These are phyloP conservation scores for Alauda arvensis DNA, from an alignment of 2,797 vertebrate species.

Conservation along the genomic window DNA sequence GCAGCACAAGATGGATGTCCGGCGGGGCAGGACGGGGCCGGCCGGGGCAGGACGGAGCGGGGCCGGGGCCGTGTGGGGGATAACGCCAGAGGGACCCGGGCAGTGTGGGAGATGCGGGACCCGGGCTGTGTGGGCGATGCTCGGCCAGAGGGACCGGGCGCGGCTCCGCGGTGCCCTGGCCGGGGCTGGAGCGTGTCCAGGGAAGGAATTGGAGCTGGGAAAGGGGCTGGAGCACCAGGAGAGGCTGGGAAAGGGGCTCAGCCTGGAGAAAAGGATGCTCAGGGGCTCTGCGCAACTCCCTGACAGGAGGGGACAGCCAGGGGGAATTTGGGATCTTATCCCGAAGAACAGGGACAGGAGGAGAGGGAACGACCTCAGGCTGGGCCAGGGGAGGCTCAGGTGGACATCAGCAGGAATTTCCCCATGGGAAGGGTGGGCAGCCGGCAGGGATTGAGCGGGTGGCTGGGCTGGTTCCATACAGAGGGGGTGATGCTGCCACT, in stretches of 20 bases:
- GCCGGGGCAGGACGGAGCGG: neutral
- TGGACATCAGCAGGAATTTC: neutral
- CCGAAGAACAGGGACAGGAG: neutral
- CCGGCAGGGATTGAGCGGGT: rapidly evolving
- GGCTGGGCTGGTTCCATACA: rapidly evolving
- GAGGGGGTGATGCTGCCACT: neutral
- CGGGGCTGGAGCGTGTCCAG: neutral
- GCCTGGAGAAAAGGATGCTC: neutral
- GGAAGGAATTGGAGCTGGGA: no score
- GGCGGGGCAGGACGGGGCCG: neutral
- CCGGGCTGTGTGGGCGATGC: no score
- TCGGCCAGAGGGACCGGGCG: no score
- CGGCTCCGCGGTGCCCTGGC: neutral
- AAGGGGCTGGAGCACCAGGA: neutral
- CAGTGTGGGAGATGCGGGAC: no score
- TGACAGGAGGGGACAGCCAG: neutral
- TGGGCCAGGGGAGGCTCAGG: rapidly evolving
- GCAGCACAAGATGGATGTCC: neutral
- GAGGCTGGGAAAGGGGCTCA: neutral
- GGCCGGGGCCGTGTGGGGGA: neutral
- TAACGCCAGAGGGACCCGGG: no score
- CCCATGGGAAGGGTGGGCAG: rapidly evolving
- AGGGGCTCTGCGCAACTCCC: neutral
- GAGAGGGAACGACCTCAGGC: neutral
- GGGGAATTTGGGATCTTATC: rapidly evolving